A percentile compares a stretch with the other conserved stretches of the same genome.
These are phyloP conservation scores for Chlorodrepanis virens DNA, from an alignment of 2,113 vertebrate genomes.

Conservation along the genomic window DNA sequence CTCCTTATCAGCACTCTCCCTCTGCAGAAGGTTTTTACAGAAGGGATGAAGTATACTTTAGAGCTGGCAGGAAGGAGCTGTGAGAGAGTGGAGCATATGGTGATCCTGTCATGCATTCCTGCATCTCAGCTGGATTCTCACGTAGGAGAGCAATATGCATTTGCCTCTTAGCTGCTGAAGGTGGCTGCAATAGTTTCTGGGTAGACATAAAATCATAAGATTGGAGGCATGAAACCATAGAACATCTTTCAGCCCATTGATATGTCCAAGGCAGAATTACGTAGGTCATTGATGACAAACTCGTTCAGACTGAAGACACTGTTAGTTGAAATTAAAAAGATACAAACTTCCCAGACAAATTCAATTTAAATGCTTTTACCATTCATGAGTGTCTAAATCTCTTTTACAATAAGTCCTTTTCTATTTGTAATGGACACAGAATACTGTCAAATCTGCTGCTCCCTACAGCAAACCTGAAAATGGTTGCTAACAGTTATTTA, in stretches of 20 bases:
- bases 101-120: conserved; percentile 25
- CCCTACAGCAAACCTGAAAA: neutral
- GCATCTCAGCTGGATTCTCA: conserved; percentile 30
- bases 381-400: neutral
- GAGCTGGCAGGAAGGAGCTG: conserved; percentile 30
- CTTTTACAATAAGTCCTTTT: neutral
- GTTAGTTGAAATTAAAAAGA: neutral
- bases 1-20: neutral
- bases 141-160: neutral
- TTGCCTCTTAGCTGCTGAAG: conserved; percentile 38
- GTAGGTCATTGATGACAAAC: neutral
- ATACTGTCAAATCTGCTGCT: neutral
- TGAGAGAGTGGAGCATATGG: conserved; percentile 31
- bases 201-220: neutral
- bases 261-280: neutral
- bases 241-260: neutral
- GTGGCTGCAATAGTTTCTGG: neutral
- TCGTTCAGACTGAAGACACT: neutral
- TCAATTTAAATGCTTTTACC: neutral
- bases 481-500: neutral
- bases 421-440: neutral
- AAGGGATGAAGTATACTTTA: neutral
- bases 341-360: neutral
- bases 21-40: neutral
- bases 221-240: neutral